Percentiles rank a stretch among this genome's conserved stretches.
Conservation (phyloP, 2,113 vertebrate species). For the Lathamus discolor region DNA sequence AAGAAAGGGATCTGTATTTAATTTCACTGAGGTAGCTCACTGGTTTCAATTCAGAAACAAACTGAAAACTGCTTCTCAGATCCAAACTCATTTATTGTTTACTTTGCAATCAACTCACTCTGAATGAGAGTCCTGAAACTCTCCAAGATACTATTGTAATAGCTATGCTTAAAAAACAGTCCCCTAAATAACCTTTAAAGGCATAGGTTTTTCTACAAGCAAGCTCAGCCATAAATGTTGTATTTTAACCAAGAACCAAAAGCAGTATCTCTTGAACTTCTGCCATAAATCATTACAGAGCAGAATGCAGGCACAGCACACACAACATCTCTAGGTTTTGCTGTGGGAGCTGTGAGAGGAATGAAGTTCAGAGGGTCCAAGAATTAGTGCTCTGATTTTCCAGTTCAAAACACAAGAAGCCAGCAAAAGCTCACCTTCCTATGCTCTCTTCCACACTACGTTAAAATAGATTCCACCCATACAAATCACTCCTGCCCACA, state of each 20-base stretch:
- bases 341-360: not conserved
- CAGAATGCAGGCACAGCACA: not conserved
- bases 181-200: not conserved
- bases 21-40: not conserved
- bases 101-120: not conserved
- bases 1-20: not conserved
- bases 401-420: not conserved
- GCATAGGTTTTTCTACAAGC: not conserved
- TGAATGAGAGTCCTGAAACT: not conserved
- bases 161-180: not conserved
- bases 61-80: not conserved
- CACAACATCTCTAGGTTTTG: not conserved
- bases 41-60: not conserved
- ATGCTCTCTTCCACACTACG: not conserved
- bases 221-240: not conserved
- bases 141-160: not conserved
- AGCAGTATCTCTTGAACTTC: not conserved
- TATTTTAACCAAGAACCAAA: not conserved
- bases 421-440: not conserved
- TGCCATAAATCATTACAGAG: not conserved
- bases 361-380: rapidly evolving
- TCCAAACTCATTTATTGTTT: not conserved
- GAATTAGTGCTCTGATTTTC: not conserved
- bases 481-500: not conserved
- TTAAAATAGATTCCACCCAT: not conserved